Percentiles rank a stretch among this genome's conserved stretches.
These are phyloP conservation scores for Rana temporaria DNA, from an alignment of 2,113 vertebrate species.

Conservation along the genomic window DNA sequence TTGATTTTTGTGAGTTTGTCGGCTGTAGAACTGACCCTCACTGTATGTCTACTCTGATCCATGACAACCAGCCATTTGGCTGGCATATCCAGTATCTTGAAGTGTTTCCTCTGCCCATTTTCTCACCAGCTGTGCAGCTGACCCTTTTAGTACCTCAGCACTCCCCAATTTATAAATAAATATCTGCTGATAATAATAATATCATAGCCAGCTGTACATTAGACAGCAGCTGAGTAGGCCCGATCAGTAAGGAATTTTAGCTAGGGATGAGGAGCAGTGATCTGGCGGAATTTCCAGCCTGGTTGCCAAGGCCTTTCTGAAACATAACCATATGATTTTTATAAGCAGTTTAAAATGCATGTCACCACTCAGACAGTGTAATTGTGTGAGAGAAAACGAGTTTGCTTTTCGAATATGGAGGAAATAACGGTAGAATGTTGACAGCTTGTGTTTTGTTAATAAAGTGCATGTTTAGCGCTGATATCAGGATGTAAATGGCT, in stretches of 20 bases:
- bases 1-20: neutral
- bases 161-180: slow-evolving; percentile 32
- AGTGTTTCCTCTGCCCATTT: slow-evolving; percentile 27
- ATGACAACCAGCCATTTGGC: slow-evolving; percentile 1
- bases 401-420: neutral
- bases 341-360: neutral
- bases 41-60: neutral
- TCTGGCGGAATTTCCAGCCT: neutral
- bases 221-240: slow-evolving; percentile 32
- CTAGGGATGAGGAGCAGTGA: slow-evolving; percentile 1
- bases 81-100: slow-evolving; percentile 8
- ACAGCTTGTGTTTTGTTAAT: slow-evolving; percentile 4
- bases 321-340: neutral
- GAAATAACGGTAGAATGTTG: neutral
- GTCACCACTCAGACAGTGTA: neutral
- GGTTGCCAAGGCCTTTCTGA: neutral
- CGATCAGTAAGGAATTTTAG: slow-evolving; percentile 19
- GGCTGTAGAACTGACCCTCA: neutral
- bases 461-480: slow-evolving; percentile 9
- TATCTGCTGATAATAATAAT: slow-evolving; percentile 35
- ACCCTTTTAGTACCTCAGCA: slow-evolving; percentile 19
- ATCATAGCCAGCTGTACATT: slow-evolving; percentile 6
- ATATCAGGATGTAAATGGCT: slow-evolving; percentile 9
- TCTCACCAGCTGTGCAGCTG: slow-evolving; percentile 28
- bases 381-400: neutral